phyloP scores from a whole-genome alignment of 2,797 vertebrate species.

The Synanceia verrucosa region DNA sequence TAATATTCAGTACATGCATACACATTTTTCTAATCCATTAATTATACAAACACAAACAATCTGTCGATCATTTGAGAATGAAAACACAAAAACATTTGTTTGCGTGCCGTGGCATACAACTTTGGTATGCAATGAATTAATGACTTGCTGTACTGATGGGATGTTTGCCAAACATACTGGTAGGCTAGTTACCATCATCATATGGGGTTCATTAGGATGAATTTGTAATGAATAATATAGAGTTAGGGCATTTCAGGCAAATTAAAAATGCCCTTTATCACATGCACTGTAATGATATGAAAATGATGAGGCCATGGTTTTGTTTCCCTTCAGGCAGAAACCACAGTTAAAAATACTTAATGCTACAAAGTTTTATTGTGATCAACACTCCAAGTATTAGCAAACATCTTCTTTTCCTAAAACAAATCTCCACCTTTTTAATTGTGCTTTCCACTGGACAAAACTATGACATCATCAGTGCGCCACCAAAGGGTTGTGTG shows the following conservation, averaged over 20 bases:
- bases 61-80: slow-evolving; percentile 52
- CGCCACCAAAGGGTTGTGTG: slow-evolving; percentile 53
- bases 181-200: slow-evolving; percentile 35
- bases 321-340: slow-evolving; percentile 61
- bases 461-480: slow-evolving; percentile 76
- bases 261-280: slow-evolving; percentile 64
- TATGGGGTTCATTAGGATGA: slow-evolving; percentile 62
- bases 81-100: slow-evolving; percentile 65
- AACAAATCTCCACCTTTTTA: slow-evolving; percentile 47
- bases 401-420: not conserved
- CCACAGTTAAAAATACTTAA: slow-evolving; percentile 62
- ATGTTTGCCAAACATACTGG: slow-evolving; percentile 68
- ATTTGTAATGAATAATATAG: slow-evolving; percentile 63
- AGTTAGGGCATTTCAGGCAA: slow-evolving; percentile 66
- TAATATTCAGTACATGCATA: slow-evolving; percentile 39
- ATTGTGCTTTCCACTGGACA: slow-evolving; percentile 75
- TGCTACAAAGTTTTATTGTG: not conserved
- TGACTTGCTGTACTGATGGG: slow-evolving; percentile 69
- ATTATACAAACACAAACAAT: slow-evolving; percentile 29
- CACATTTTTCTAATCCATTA: not conserved
- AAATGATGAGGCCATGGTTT: slow-evolving; percentile 77
- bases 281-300: slow-evolving; percentile 82
- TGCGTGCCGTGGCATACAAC: slow-evolving; percentile 86
- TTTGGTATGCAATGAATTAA: slow-evolving; percentile 82
- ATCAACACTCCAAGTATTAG: not conserved